phyloP scores from a whole-genome alignment of 2,888 invertebrate species.

The Drosophila conformis region DNA sequence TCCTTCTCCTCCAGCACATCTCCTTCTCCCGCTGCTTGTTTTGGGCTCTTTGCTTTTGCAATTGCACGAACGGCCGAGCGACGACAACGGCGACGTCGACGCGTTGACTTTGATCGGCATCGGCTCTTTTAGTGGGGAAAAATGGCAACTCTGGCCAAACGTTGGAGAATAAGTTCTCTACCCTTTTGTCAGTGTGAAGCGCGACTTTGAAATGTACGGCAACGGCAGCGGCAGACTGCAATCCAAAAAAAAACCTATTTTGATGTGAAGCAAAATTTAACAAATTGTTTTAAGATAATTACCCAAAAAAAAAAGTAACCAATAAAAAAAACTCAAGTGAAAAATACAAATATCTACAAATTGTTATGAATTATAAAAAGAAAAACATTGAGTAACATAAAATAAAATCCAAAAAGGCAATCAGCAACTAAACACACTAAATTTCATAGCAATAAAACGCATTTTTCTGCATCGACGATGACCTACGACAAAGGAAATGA shows the following conservation, averaged over 20 bases:
- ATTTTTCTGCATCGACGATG: slow-evolving; percentile 79
- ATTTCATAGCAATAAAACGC: slow-evolving; percentile 49
- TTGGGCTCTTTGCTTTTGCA: slow-evolving; percentile 55
- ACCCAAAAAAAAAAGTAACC: slow-evolving; percentile 2
- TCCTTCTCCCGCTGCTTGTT: not conserved
- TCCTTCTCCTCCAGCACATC: slow-evolving; percentile 16
- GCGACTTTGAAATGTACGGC: slow-evolving; percentile 83
- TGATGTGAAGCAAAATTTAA: slow-evolving; percentile 33
- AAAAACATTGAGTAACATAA: slow-evolving; percentile 9
- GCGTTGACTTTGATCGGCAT: slow-evolving; percentile 64
- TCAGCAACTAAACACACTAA: slow-evolving; percentile 9
- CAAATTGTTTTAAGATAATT: slow-evolving; percentile 5
- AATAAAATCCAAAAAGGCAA: not conserved
- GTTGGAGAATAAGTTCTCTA: slow-evolving; percentile 83
- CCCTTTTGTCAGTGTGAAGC: slow-evolving; percentile 83
- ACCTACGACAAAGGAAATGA: slow-evolving; percentile 85
- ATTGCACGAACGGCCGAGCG: slow-evolving; percentile 57
- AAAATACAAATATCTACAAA: slow-evolving; percentile 1
- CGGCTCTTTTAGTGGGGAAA: slow-evolving; percentile 44
- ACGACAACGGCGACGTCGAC: slow-evolving; percentile 33
- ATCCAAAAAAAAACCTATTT: slow-evolving; percentile 16
- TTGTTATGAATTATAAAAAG: not conserved
- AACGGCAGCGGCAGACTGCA: slow-evolving; percentile 37
- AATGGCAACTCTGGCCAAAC: slow-evolving; percentile 74
- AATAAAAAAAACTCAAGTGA: slow-evolving; percentile 23